Conservation (phyloP, 2,797 vertebrate species). For the Spinus pinus region DNA sequence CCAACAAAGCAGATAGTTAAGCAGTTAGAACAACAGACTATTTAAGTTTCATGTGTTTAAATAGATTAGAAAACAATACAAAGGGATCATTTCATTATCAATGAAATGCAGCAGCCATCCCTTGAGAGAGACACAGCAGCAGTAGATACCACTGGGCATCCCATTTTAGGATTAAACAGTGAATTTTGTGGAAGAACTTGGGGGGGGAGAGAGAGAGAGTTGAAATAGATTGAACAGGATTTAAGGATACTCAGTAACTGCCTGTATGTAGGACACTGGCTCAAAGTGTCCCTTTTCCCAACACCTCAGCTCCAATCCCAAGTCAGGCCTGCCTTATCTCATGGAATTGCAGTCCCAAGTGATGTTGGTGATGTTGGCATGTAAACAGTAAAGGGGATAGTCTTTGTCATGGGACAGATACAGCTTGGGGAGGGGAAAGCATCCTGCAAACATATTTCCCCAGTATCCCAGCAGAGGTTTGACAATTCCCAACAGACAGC, state of each 20-base stretch:
- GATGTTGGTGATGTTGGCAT: background rate
- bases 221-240: background rate
- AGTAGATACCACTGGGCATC: background rate
- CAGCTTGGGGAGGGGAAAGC: rapidly evolving
- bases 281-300: background rate
- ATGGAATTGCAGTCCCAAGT: background rate
- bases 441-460: background rate
- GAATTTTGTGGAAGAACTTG: background rate
- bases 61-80: slow-evolving; percentile 3
- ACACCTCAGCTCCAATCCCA: background rate
- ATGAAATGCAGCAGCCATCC: background rate
- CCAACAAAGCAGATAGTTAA: background rate
- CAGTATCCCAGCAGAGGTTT: background rate
- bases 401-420: background rate
- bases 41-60: background rate
- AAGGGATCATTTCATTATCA: background rate
- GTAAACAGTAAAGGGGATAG: background rate
- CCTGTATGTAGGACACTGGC: background rate
- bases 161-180: background rate
- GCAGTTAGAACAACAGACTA: background rate
- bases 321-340: background rate
- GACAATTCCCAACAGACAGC: background rate
- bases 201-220: background rate
- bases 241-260: background rate
- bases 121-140: background rate